phyloP scores from a whole-genome alignment of 2,113 vertebrate genomes.

The Lonchura striata region DNA sequence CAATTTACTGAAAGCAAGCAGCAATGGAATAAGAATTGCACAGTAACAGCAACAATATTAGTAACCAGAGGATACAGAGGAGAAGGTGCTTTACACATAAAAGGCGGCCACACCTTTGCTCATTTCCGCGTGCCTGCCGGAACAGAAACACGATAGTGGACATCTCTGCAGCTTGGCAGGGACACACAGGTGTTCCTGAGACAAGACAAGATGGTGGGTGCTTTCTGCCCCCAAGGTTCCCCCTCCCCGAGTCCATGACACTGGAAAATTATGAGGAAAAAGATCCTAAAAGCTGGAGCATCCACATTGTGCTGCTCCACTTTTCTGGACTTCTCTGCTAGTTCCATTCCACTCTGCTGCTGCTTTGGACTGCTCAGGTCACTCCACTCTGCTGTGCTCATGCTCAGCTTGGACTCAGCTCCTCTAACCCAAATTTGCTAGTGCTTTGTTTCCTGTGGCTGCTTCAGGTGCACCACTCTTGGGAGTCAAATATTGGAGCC shows the following conservation, averaged over 20 bases:
- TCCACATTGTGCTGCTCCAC: rapidly evolving
- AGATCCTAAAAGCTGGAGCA: background rate
- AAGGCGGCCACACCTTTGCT: background rate
- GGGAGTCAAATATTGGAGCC: background rate
- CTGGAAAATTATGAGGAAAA: background rate
- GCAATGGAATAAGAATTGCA: background rate
- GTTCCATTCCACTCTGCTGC: rapidly evolving
- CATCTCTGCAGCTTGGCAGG: rapidly evolving
- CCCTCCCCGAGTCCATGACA: rapidly evolving
- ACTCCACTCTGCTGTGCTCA: background rate
- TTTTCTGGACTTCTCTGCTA: background rate
- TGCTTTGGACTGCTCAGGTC: background rate
- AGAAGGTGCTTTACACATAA: background rate
- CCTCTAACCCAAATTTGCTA: background rate
- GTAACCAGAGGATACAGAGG: background rate
- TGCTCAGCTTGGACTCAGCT: background rate
- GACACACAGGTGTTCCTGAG: background rate
- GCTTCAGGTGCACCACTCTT: background rate
- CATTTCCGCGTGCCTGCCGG: rapidly evolving
- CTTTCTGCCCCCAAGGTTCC: rapidly evolving
- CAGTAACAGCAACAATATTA: background rate
- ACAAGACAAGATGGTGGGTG: rapidly evolving
- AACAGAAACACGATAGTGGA: rapidly evolving
- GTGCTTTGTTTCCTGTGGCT: background rate
- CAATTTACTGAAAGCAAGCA: background rate